phyloP scores from a whole-genome alignment of 2,888 invertebrate species.

The Rapana venosa region DNA sequence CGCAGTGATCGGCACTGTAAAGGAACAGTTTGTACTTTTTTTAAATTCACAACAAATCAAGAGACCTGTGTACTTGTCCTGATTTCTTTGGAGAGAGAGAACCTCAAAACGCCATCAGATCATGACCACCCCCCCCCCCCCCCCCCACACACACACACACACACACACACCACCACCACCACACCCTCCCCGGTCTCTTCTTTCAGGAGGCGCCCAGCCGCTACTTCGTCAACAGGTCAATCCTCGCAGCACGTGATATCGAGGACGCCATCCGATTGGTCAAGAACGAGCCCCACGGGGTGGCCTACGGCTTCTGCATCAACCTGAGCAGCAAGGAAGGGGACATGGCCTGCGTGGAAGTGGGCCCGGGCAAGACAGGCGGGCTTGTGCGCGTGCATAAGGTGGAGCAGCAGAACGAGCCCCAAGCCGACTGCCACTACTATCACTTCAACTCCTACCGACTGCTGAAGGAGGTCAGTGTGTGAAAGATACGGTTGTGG shows the following conservation, averaged over 20 bases:
- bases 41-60: too few species aligned
- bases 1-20: too few species aligned
- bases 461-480: slow-evolving; percentile 44
- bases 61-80: too few species aligned
- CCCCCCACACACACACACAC: too few species aligned
- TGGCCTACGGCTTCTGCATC: slow-evolving; percentile 59
- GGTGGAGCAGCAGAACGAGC: slow-evolving; percentile 39
- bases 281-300: slow-evolving; percentile 51
- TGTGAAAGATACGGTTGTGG: not conserved
- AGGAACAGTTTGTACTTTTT: too few species aligned
- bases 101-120: too few species aligned
- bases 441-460: slow-evolving; percentile 57
- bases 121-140: too few species aligned
- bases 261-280: slow-evolving; percentile 52
- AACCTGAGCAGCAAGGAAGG: slow-evolving; percentile 54
- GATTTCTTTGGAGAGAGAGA: not conserved
- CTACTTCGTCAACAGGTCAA: slow-evolving; percentile 53
- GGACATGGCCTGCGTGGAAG: slow-evolving; percentile 59
- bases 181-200: too few species aligned
- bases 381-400: slow-evolving; percentile 40
- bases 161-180: too few species aligned
- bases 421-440: slow-evolving; percentile 47
- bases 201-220: slow-evolving; percentile 32
- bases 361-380: slow-evolving; percentile 35
- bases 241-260: slow-evolving; percentile 53